Evolutionary conservation across 2,113 vertebrate genomes (phyloP).

Genomic region (Phylloscopus trochilus): DNA sequence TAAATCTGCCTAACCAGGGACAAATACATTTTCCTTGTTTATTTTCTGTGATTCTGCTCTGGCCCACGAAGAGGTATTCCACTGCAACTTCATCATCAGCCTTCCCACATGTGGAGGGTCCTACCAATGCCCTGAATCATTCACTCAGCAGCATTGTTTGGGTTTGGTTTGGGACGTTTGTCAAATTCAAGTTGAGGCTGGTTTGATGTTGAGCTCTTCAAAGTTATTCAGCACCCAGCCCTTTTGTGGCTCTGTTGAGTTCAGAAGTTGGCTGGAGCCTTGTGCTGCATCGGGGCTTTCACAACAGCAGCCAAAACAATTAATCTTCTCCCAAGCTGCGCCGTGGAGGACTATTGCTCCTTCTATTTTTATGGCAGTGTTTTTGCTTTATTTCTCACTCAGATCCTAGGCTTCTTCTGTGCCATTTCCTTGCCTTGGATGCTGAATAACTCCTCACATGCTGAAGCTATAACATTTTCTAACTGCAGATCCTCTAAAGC

Average conservation of each 20-base stretch:
- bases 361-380: constrained; percentile 39
- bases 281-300: constrained; percentile 19
- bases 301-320: constrained; percentile 50
- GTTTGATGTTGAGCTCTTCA: constrained; percentile 59
- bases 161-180: constrained; percentile 63
- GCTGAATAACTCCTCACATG: not conserved
- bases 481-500: not conserved
- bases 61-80: not conserved
- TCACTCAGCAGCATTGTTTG: constrained; percentile 39
- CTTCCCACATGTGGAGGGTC: constrained; percentile 22
- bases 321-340: constrained; percentile 43
- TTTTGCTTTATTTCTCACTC: constrained; percentile 31
- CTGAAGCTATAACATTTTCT: not conserved
- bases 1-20: not conserved
- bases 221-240: constrained; percentile 58
- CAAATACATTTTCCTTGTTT: not conserved
- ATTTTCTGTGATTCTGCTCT: not conserved
- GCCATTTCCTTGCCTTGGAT: not conserved
- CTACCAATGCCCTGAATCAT: constrained; percentile 48
- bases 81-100: not conserved
- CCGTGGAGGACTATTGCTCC: not conserved
- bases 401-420: not conserved
- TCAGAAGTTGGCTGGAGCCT: constrained; percentile 51
- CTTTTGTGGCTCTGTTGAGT: constrained; percentile 44
- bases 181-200: constrained; percentile 66